Evolutionary conservation across 1,140 invertebrate genomes (phyloP), one percentile per base, ranked within the genome.

Genomic region (Spodoptera frugiperda): DNA sequence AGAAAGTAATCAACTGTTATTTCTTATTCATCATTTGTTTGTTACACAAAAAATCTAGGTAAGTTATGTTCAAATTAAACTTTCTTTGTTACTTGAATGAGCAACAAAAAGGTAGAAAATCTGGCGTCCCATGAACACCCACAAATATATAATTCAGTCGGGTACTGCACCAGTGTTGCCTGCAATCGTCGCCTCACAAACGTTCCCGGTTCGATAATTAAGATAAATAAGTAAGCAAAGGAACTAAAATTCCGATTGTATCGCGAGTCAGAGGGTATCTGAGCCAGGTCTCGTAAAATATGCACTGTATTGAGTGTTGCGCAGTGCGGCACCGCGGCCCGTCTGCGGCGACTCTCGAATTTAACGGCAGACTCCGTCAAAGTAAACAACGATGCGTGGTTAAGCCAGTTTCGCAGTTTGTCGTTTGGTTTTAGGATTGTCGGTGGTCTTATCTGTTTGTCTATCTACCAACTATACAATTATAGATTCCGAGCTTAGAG

Each of bases 291-390:
- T 85, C 83, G 88, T 92, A 91, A 92, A 92, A 91, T 92, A 92
- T 92, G 90, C 89, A 92, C 81, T 59, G 84, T 90, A 92, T 92
- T 83, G 88, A 90, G 82, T 87, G 72, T 83, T 84, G 85, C 90
- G 90, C 89, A 92, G 71, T 92, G 90, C 90, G 89, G 85, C 85
- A 87, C 59, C 77, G 67, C 80, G 82, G 46, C 30, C 5, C 30
- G 48, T 19, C 80, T 82, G 85, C 82, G 79, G 82, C 79, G 77
- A 33, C 46, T 59, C 49, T 80, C 81, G 81, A 86, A 86, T 89
- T 90, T 89, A 89, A 84, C 87, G 82, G 80, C 78, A 84, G 89
- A 89, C 88, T 89, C 81, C 84, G 87, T 87, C 85, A 88, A 87
- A 90, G 88, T 84, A 91, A 90, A 89, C 85, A 89, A 72, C 76